Percentiles rank a stretch among this genome's conserved stretches.
phyloP scores from a whole-genome alignment of 2,113 vertebrate genomes.

The Formicarius rufipectus region DNA sequence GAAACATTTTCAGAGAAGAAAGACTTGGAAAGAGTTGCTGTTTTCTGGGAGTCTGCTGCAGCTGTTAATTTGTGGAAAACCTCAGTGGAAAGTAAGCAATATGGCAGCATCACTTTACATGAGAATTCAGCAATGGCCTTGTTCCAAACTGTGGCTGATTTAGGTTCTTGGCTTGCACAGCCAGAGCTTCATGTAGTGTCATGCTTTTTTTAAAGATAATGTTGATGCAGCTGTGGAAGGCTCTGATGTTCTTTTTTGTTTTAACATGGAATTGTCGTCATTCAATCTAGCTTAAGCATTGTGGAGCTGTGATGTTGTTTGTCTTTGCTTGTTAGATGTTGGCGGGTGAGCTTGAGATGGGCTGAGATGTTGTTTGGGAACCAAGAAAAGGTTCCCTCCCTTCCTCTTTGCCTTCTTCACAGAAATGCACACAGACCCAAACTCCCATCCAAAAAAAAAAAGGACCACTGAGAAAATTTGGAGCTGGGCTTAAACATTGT shows the following conservation, averaged over 20 bases:
- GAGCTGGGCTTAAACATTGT: background rate
- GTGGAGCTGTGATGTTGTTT: conserved; percentile 48
- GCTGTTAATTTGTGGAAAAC: conserved; percentile 74
- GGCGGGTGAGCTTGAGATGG: background rate
- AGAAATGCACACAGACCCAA: background rate
- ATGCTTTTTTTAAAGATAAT: conserved; percentile 57
- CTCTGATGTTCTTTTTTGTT: conserved; percentile 59
- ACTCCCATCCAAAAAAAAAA: conserved; percentile 18
- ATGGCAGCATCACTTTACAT: conserved; percentile 56
- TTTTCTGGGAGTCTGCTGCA: conserved; percentile 72
- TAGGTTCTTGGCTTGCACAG: conserved; percentile 37
- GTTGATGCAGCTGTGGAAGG: conserved; percentile 72
- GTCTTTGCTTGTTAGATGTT: conserved; percentile 54
- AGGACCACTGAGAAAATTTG: conserved; percentile 16
- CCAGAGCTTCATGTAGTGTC: conserved; percentile 53
- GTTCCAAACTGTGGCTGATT: conserved; percentile 60
- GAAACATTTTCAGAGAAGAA: conserved; percentile 69
- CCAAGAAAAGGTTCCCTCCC: conserved; percentile 9
- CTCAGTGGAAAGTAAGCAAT: conserved; percentile 74
- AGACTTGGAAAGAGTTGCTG: conserved; percentile 59
- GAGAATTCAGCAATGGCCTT: conserved; percentile 56
- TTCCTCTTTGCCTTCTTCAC: background rate
- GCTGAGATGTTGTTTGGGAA: conserved; percentile 31
- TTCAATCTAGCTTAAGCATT: conserved; percentile 16
- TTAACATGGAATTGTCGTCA: conserved; percentile 36